These are phyloP conservation scores for Lepidurus couesii DNA, from an alignment of 1,140 invertebrate species.

Conservation along the genomic window DNA sequence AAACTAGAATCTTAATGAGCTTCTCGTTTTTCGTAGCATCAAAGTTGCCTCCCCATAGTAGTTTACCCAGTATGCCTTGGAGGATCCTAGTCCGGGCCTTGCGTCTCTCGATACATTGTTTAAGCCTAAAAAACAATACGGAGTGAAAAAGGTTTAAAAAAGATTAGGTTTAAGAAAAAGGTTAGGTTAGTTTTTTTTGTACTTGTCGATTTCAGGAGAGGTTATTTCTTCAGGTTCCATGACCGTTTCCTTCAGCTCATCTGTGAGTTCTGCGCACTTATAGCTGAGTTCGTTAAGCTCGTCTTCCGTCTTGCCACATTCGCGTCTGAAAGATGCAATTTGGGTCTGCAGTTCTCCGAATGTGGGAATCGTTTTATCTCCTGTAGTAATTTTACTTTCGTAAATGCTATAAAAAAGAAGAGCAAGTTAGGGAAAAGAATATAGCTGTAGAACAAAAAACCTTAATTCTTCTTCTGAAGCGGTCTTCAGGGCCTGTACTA, in stretches of 20 bases:
- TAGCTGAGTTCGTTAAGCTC: constrained; percentile 8
- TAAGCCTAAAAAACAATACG: background rate
- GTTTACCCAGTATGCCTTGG: background rate
- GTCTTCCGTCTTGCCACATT: background rate
- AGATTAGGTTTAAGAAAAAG: no score
- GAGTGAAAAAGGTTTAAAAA: background rate
- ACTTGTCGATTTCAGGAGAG: background rate
- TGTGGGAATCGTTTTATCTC: background rate
- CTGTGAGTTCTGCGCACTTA: background rate
- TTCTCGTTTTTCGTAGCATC: background rate
- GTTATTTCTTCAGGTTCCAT: background rate
- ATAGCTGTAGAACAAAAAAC: background rate
- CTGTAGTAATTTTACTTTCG: background rate
- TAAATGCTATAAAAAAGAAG: background rate
- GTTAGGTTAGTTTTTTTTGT: background rate
- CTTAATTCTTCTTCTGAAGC: background rate
- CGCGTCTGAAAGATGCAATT: background rate
- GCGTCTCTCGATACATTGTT: background rate
- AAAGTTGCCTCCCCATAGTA: background rate
- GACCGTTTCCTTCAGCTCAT: background rate
- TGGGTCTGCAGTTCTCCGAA: background rate
- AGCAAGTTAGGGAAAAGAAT: background rate
- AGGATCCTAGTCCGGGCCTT: background rate
- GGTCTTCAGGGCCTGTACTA: background rate
- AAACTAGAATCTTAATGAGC: background rate